Percentiles rank a stretch among this genome's conserved stretches.
Conservation (phyloP, 1,140 invertebrate genomes). For the Drosophila guanche region DNA sequence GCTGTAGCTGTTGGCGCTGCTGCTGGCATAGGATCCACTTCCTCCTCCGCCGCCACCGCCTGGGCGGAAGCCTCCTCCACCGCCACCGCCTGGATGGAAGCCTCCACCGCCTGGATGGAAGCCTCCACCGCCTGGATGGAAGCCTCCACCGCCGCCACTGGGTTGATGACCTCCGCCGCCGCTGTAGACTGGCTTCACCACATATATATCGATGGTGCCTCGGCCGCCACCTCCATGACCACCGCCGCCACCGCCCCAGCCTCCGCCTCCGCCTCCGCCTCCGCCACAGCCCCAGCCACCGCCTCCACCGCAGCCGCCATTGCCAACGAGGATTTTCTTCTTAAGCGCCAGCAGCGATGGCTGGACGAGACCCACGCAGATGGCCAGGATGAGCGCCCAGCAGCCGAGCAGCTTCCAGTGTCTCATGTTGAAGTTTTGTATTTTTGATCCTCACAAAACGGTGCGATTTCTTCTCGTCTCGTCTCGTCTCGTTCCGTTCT, state of each 20-base stretch:
- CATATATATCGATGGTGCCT: constrained; percentile 41
- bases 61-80: constrained; percentile 6
- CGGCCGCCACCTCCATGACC: constrained; percentile 15
- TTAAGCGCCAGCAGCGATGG: constrained; percentile 57
- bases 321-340: constrained; percentile 57
- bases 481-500: neutral
- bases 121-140: constrained; percentile 5
- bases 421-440: constrained; percentile 25
- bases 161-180: constrained; percentile 22
- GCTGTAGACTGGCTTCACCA: constrained; percentile 36
- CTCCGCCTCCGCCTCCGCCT: constrained; percentile 25
- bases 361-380: constrained; percentile 43
- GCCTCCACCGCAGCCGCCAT: constrained; percentile 29
- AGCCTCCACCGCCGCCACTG: constrained; percentile 17
- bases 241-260: constrained; percentile 33
- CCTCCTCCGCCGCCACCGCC: constrained; percentile 47
- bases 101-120: constrained; percentile 25
- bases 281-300: constrained; percentile 20
- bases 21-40: constrained; percentile 53
- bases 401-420: constrained; percentile 19
- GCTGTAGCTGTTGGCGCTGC: constrained; percentile 65
- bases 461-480: neutral
- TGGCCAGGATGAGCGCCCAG: constrained; percentile 46
- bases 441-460: constrained; percentile 1
- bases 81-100: constrained; percentile 13